Evolutionary conservation across 2,113 vertebrate species (phyloP), one percentile per base, ranked within the genome.

Genomic region (Edolisoma coerulescens): DNA sequence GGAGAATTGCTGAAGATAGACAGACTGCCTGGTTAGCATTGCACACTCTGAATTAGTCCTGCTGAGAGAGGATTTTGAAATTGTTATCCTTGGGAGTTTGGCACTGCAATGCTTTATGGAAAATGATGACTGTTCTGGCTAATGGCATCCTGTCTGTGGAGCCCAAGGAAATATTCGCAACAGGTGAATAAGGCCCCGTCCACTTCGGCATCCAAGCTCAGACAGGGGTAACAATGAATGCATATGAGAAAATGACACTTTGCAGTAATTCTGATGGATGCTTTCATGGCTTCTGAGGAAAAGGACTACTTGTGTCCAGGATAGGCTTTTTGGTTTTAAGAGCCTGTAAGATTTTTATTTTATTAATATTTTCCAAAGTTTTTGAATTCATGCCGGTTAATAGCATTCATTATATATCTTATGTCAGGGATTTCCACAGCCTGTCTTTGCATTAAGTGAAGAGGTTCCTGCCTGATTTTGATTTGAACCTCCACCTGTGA

Each of bases 321-420:
- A 11, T 6, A 42, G 32, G 2, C 5, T 60, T 37, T 60, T 60
- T 47, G 39, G 4, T 49, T 39, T 71, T 49, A 57, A 50, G 22
- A 44, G 13, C 6, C 16, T 68, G 19, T 24, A 44, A 45, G 53
- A 41, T 59, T 70, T 75, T 85, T 63, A 6, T 65, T 50, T 22
- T 17, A 32, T n/a, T 18, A 42, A 7, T 70, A 26, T 28, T 90
- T 76, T 44, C 9, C 8, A 14, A 19, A 54, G 59, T 30, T 35
- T 63, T 19, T 59, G 68, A 44, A 16, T 80, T n/a, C 19, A 2
- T 15, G 10, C 0, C 1, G 24, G 6, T 23, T 44, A 70, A 39
- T 23, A 49, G 9, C 6, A n/a, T 45, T 68, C 2, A 2, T 2
- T 41, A 1, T 21, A 1, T 17, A 2, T 28, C 19, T 44, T 21